Percentiles rank a stretch among this genome's conserved stretches.
phyloP scores from a whole-genome alignment of 2,113 vertebrate species.

The Hypocryptadius cinnamomeus region DNA sequence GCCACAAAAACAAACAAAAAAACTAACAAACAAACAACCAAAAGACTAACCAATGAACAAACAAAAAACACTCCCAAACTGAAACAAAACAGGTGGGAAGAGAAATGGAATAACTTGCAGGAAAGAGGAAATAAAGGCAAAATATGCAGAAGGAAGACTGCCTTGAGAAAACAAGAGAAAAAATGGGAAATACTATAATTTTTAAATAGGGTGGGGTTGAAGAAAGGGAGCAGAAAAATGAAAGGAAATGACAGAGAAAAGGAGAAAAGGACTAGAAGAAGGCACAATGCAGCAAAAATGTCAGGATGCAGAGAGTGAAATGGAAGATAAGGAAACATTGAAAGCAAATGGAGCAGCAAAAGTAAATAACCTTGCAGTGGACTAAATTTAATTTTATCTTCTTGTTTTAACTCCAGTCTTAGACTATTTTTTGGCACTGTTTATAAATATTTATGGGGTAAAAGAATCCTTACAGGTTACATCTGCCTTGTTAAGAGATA shows the following conservation, averaged over 20 bases:
- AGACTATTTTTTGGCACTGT: neutral
- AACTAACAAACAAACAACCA: neutral
- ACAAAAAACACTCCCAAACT: neutral
- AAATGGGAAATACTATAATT: neutral
- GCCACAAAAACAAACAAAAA: neutral
- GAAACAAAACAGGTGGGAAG: neutral
- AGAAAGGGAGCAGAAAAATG: neutral
- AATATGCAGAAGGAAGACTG: neutral
- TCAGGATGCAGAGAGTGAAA: neutral
- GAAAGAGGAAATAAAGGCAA: neutral
- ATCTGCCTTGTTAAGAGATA: neutral
- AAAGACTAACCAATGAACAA: neutral
- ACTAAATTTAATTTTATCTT: neutral
- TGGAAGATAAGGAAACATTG: neutral
- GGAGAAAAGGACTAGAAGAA: neutral
- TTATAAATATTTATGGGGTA: neutral
- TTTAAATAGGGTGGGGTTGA: neutral
- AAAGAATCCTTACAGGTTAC: neutral
- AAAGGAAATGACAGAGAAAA: neutral
- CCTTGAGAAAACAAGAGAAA: neutral
- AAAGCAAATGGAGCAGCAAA: neutral
- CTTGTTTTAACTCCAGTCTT: neutral
- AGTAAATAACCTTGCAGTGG: neutral
- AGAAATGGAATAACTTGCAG: neutral
- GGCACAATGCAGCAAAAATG: neutral